phyloP scores from a whole-genome alignment of 2,113 vertebrate genomes.

The Mohoua ochrocephala region DNA sequence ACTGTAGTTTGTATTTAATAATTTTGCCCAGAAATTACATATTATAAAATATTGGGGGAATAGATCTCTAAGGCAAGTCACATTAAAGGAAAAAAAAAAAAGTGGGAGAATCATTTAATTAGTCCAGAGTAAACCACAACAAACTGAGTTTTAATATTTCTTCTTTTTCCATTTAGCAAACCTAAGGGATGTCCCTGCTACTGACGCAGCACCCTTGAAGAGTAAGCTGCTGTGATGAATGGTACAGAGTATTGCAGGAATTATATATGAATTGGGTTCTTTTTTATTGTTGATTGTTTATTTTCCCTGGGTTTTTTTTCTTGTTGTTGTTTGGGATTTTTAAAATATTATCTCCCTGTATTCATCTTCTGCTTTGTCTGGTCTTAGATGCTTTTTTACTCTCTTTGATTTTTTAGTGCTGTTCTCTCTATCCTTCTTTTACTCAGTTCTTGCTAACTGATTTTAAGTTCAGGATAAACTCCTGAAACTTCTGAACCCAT shows the following conservation, averaged over 20 bases:
- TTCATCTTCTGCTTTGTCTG: not conserved
- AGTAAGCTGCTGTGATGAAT: not conserved
- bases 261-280: fast-evolving
- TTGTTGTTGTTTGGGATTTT: not conserved
- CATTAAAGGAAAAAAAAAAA: not conserved
- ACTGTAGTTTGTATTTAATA: not conserved
- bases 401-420: not conserved
- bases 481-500: not conserved
- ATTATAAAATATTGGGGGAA: not conserved
- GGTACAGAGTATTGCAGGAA: not conserved
- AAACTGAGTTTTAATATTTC: not conserved
- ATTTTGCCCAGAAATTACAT: not conserved
- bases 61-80: not conserved
- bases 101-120: not conserved
- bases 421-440: not conserved
- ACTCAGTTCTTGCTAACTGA: not conserved
- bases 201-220: not conserved
- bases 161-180: not conserved
- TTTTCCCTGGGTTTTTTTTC: fast-evolving
- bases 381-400: not conserved
- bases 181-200: not conserved
- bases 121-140: not conserved
- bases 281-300: fast-evolving
- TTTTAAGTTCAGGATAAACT: not conserved
- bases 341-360: not conserved